Conservation (phyloP, 2,113 vertebrate genomes). For the Trinectes maculatus region DNA sequence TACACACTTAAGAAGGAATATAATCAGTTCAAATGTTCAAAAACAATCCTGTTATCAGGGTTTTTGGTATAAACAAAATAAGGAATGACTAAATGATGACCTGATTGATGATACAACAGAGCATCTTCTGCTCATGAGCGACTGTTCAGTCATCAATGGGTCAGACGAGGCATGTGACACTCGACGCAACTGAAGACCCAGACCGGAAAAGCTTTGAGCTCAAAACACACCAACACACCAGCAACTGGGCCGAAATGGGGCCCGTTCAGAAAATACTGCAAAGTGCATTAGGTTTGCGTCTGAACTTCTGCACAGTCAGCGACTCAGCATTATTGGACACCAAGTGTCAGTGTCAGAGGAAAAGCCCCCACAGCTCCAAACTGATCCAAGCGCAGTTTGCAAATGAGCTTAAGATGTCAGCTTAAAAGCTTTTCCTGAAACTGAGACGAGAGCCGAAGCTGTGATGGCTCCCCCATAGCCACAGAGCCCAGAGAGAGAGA, state of each 20-base stretch:
- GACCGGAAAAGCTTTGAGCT: constrained; percentile 1
- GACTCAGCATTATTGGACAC: constrained; percentile 65
- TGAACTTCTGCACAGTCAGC: constrained; percentile 55
- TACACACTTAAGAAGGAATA: neutral
- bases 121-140: neutral
- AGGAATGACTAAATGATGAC: neutral
- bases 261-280: constrained; percentile 6
- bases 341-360: constrained; percentile 67
- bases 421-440: constrained; percentile 78
- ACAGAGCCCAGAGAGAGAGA: constrained; percentile 22
- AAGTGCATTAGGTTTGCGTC: constrained; percentile 29
- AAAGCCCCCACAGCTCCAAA: constrained; percentile 61
- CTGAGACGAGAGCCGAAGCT: constrained; percentile 50
- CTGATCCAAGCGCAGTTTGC: constrained; percentile 65
- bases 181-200: neutral
- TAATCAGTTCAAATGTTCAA: neutral
- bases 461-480: constrained; percentile 53
- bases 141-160: constrained; percentile 3
- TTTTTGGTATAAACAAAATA: neutral
- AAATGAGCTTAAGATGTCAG: constrained; percentile 80
- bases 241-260: constrained; percentile 7
- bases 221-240: neutral
- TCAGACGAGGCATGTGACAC: constrained; percentile 2
- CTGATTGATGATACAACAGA: neutral
- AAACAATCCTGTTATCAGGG: neutral